phyloP scores from a whole-genome alignment of 2,797 vertebrate species.

The Sebastes variabilis region DNA sequence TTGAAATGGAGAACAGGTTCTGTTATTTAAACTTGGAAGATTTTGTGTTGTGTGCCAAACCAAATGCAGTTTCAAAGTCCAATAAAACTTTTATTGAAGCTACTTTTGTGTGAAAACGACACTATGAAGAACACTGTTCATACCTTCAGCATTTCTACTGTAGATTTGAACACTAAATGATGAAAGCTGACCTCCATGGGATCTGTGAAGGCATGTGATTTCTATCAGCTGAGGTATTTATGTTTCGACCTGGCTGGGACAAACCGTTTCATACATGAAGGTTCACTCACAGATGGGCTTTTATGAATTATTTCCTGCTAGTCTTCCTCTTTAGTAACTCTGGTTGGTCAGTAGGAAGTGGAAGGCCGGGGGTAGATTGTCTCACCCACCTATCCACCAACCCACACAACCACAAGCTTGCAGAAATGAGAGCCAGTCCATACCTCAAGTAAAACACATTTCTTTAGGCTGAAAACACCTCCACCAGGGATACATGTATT shows the following conservation, averaged over 20 bases:
- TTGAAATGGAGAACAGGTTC: too few species aligned
- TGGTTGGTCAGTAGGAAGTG: conserved; percentile 8
- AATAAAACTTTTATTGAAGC: neutral
- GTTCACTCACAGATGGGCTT: neutral
- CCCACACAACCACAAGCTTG: neutral
- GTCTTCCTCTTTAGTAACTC: conserved; percentile 1
- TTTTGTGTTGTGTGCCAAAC: too few species aligned
- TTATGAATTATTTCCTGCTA: conserved; percentile 1
- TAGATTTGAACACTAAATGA: neutral
- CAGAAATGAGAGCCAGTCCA: neutral
- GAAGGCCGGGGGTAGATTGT: neutral
- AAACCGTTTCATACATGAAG: neutral
- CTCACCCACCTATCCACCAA: neutral
- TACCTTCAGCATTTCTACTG: too few species aligned
- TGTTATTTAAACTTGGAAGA: too few species aligned
- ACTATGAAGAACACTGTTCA: neutral
- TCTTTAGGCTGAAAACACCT: neutral
- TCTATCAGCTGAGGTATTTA: neutral
- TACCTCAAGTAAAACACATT: neutral
- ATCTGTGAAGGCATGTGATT: neutral
- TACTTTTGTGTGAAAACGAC: neutral
- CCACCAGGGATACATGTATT: neutral
- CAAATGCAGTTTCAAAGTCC: neutral
- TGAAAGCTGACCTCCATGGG: neutral
- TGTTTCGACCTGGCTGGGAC: neutral